Base-by-base conservation (phyloP, 1,140 invertebrate genomes). In the Hestina assimilis region DNA sequence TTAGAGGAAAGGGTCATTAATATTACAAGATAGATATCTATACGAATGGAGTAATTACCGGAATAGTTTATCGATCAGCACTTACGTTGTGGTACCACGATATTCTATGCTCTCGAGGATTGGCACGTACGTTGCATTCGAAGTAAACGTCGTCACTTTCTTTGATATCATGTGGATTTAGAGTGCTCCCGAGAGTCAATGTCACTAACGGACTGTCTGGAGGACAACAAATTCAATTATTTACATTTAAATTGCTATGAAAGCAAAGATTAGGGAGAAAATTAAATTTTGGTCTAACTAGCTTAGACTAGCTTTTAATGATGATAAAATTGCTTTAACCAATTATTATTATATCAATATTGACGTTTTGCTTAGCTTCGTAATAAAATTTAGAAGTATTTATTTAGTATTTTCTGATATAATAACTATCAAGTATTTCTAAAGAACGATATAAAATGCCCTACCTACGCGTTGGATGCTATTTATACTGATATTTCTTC, bases 141-240 rank as follows among this genome's bases (percentile, higher is more conserved):
- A 97, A 96, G 85, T 96, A 97, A 7, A 97, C 95, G 81, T 97
- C 96, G 71, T 96, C 95, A 14, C 95, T 95, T 87, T 96, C 95
- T 78, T 96, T 96, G 74, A 97, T 97, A 78, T 96, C 94, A 61
- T 95, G 93, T n/a, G 95, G 93, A 78, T 95, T 96, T 43, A 97
- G 90, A 12, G 95, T 96, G 60, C 93, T 94, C 59, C 96, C 96
- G 50, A 97, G 91, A 59, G 93, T 92, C 48, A 98, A 89, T 20
- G 92, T 92, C 55, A 97, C 94, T 79, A 95, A 92, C n/a, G 96
- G 96, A 59, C 94, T 92, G 92, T 96, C 96, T 97, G 91, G 12
- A 91, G 90, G 48, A 51, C 26, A 51, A 58, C 17, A 26, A 20
- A 19, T 23, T 26, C 15, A 42, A 48, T 57, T 28, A 48, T 26